These are phyloP conservation scores for Parazoanthus atlanticus DNA, from an alignment of 92 coral and sea anemone species.

Conservation along the genomic window DNA sequence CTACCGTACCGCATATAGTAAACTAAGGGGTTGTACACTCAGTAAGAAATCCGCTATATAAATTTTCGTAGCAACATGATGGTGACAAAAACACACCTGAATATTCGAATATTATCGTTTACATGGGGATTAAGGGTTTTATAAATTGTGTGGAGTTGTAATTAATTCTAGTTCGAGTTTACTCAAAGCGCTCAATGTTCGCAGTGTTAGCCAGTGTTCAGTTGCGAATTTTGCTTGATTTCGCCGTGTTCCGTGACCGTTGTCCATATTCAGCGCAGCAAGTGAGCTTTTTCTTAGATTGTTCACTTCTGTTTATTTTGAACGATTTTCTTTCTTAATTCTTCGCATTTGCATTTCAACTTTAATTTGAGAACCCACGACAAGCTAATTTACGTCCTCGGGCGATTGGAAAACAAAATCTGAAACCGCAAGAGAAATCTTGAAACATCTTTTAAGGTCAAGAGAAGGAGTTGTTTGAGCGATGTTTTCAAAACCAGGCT, in stretches of 20 bases:
- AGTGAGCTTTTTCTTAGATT: neutral
- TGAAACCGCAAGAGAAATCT: neutral
- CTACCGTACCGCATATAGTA: neutral
- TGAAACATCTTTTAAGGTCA: neutral
- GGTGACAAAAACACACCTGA: slow-evolving; percentile 20
- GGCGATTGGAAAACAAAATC: slow-evolving; percentile 28
- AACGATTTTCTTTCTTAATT: neutral
- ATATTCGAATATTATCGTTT: slow-evolving; percentile 4
- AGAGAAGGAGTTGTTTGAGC: neutral
- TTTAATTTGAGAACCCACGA: slow-evolving; percentile 21
- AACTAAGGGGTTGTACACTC: neutral
- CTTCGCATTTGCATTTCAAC: slow-evolving; percentile 12
- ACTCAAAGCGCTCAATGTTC: neutral
- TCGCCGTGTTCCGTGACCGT: neutral
- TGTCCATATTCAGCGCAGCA: neutral
- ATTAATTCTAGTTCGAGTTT: slow-evolving; percentile 31
- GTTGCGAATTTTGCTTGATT: neutral
- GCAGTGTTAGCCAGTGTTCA: neutral
- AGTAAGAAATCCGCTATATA: neutral
- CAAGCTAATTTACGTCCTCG: slow-evolving; percentile 9
- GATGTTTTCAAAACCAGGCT: neutral
- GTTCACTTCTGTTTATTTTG: slow-evolving; percentile 25
- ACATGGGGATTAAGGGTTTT: slow-evolving; percentile 35
- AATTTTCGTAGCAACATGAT: neutral
- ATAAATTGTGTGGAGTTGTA: slow-evolving; percentile 18